These are phyloP conservation scores for Galerucella nymphaeae DNA, from an alignment of 2,888 invertebrate species.

Conservation along the genomic window DNA sequence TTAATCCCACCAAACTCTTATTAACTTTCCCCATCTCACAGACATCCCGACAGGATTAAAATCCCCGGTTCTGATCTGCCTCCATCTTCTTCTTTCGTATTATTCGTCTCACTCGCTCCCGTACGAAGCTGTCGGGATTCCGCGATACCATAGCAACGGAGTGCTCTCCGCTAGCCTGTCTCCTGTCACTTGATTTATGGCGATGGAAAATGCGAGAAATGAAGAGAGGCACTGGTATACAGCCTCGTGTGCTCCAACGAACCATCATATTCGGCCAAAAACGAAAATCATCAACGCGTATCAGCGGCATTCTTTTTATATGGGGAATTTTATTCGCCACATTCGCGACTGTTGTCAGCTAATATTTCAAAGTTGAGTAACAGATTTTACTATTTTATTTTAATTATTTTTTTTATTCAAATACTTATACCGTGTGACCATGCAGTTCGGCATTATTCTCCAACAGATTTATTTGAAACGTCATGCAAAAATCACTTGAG, in stretches of 20 bases:
- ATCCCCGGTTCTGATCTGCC: constrained; percentile 64
- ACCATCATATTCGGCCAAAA: constrained; percentile 51
- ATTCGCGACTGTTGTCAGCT: constrained; percentile 24
- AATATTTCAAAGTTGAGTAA: constrained; percentile 20
- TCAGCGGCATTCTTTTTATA: constrained; percentile 26
- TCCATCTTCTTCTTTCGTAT: constrained; percentile 46
- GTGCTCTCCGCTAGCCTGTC: constrained; percentile 66
- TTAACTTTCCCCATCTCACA: constrained; percentile 65
- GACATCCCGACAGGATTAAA: constrained; percentile 65
- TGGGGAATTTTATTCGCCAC: constrained; percentile 38
- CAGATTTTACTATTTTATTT: background rate
- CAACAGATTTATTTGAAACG: no score
- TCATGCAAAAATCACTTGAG: no score
- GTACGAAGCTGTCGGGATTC: constrained; percentile 65
- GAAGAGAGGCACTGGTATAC: constrained; percentile 66
- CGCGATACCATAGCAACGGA: constrained; percentile 67
- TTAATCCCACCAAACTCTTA: constrained; percentile 66
- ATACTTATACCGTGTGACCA: no score
- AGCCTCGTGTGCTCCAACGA: constrained; percentile 51
- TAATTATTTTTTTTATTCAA: background rate
- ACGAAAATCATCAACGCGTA: constrained; percentile 51
- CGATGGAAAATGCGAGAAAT: constrained; percentile 68
- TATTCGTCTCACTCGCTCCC: constrained; percentile 40
- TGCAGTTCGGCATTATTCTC: no score
- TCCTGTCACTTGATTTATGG: constrained; percentile 68